These are phyloP conservation scores for Xylocopa sonorina DNA, from an alignment of 1,140 invertebrate genomes.

Conservation along the genomic window DNA sequence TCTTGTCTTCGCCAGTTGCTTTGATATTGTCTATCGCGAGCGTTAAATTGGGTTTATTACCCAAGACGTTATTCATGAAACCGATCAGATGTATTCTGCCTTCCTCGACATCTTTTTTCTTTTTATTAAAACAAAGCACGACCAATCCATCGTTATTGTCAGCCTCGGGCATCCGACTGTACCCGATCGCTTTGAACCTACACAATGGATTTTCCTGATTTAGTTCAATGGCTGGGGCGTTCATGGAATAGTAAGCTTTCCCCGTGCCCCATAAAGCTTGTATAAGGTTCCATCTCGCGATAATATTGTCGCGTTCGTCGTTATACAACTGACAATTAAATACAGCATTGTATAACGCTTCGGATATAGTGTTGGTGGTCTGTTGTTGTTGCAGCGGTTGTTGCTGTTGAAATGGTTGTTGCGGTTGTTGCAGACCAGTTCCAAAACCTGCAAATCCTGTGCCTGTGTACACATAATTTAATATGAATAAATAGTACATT, in stretches of 20 bases:
- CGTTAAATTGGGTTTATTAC: conserved; percentile 91
- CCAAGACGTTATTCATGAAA: conserved; percentile 87
- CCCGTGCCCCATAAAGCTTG: conserved; percentile 96
- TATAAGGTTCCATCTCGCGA: conserved; percentile 96
- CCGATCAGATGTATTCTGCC: conserved; percentile 89
- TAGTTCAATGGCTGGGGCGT: conserved; percentile 89
- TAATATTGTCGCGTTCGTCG: conserved; percentile 94
- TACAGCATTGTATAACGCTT: conserved; percentile 89
- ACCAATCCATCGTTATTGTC: conserved; percentile 95
- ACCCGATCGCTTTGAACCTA: conserved; percentile 95
- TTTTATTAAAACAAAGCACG: conserved; percentile 91
- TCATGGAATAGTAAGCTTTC: conserved; percentile 90
- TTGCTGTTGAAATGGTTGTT: conserved; percentile 83
- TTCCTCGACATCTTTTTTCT: conserved; percentile 87
- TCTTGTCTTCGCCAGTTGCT: conserved; percentile 88
- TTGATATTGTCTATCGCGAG: conserved; percentile 90
- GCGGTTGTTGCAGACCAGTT: conserved; percentile 67
- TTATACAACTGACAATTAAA: conserved; percentile 93
- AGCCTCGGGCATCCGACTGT: conserved; percentile 90
- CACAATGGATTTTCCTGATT: conserved; percentile 95
- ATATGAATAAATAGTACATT: conserved; percentile 29
- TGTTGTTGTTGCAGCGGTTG: conserved; percentile 81
- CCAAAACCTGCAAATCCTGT: conserved; percentile 70
- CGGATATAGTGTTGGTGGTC: conserved; percentile 84
- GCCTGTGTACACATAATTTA: conserved; percentile 60